Base-by-base conservation (phyloP, 2,888 invertebrate genomes). In the Eupsilia transversa region DNA sequence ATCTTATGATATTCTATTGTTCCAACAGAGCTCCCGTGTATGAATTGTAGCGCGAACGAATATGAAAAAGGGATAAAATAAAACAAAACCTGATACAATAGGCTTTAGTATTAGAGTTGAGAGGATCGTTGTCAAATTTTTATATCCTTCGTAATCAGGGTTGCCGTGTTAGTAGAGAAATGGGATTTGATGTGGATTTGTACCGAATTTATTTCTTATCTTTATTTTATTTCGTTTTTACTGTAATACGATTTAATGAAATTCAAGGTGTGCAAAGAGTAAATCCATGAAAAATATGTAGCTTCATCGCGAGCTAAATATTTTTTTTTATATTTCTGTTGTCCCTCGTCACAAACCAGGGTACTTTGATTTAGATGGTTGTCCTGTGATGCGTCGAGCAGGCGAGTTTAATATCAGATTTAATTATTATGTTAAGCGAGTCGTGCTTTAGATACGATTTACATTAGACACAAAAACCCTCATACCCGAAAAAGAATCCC, bases 71-170 rank as follows among this genome's bases (percentile, higher is more conserved):
- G 82, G 80, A 82, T 61, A 79, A 88, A 83, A 85, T 90, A 93
- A 94, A 94, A 92, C 88, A 85, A 90, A 88, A 89, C 87, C 89
- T 87, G 89, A 94, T 91, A 94, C 94, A 95, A 95, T 94, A 93
- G 94, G 86, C 84, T 89, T 89, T 89, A 90, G 91, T 94, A 94
- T 93, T 92, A 88, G 88, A 89, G 91, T 90, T 88, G 91, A 89
- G 92, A 92, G 93, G 89, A 94, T 94, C 92, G 90, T 94, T 94
- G 94, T 94, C 93, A 92, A 93, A 94, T 93, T 93, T 94, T 93
- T 92, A 83, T 91, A 94, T 94, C 93, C 91, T 85, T 79, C 83
- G 87, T 84, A 87, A 90, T 90, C 89, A 56, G 80, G 59, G 84
- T 79, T 83, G 85, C 89, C 85, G 5, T 60, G 12, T 12, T 14